Conservation (phyloP, 1,140 invertebrate species). For the Drosophila ogumai region DNA sequence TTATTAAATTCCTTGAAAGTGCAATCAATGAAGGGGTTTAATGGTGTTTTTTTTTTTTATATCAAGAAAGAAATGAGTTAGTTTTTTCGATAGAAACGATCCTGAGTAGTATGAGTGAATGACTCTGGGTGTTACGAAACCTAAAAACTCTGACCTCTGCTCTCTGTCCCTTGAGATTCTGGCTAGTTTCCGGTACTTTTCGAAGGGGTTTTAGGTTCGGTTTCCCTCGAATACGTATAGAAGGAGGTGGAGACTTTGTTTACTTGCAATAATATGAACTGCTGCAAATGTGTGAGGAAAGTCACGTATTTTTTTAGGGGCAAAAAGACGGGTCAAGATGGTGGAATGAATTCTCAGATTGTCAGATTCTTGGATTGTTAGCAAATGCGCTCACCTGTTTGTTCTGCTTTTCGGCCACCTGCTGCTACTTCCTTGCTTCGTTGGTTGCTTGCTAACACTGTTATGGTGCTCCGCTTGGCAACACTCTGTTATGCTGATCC, state of each 20-base stretch:
- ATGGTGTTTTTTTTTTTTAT: not conserved
- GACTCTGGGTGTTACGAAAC: constrained; percentile 31
- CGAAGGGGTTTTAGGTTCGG: not conserved
- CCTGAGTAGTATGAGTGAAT: no score
- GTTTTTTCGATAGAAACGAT: not conserved
- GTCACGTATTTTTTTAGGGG: constrained; percentile 41
- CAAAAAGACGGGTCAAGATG: not conserved
- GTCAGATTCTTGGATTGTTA: not conserved
- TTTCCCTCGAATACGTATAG: not conserved
- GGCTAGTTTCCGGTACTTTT: no score
- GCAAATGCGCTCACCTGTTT: constrained; percentile 19
- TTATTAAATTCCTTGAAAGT: not conserved
- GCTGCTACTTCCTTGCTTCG: constrained; percentile 11
- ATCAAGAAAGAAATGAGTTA: not conserved
- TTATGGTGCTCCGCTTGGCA: constrained; percentile 15
- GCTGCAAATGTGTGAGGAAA: constrained; percentile 41
- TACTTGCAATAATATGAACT: constrained; percentile 26
- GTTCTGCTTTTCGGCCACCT: constrained; percentile 12
- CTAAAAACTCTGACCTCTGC: constrained; percentile 14
- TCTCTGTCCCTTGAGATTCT: not conserved
- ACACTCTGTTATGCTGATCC: constrained; percentile 13
- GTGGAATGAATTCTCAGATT: no score
- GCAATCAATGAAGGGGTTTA: not conserved
- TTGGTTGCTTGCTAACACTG: constrained; percentile 38
- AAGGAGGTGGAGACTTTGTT: constrained; percentile 7